Conservation (phyloP, 2,888 invertebrate genomes). For the Parnassius orleans region DNA sequence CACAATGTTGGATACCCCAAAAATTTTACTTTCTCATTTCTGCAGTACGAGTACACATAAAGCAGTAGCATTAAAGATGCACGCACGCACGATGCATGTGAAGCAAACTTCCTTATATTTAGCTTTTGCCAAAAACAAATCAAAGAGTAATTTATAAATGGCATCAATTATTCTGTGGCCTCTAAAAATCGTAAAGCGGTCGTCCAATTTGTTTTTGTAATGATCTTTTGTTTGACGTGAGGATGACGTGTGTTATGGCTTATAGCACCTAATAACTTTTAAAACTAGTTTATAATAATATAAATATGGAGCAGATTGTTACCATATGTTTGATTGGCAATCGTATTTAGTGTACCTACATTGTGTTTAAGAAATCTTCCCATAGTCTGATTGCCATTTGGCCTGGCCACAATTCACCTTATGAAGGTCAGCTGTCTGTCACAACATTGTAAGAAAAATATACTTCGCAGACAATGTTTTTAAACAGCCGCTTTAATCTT, state of each 20-base stretch:
- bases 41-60: too few relatives aligned
- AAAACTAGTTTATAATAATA: slow-evolving; percentile 14
- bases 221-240: background rate
- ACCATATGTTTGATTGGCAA: slow-evolving; percentile 14
- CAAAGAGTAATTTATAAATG: too few relatives aligned
- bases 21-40: too few relatives aligned
- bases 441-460: too few relatives aligned
- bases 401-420: background rate
- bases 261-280: slow-evolving; percentile 6
- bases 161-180: too few relatives aligned
- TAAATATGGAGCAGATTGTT: slow-evolving; percentile 22
- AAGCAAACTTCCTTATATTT: too few relatives aligned
- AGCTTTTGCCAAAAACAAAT: too few relatives aligned
- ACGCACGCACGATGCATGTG: too few relatives aligned
- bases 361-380: slow-evolving; percentile 8
- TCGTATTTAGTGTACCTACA: slow-evolving; percentile 1
- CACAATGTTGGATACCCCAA: too few relatives aligned
- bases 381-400: slow-evolving; percentile 8
- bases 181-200: slow-evolving; percentile 1
- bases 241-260: slow-evolving; percentile 2
- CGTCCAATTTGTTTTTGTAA: slow-evolving; percentile 1
- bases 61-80: too few relatives aligned
- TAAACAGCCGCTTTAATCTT: too few relatives aligned
- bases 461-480: too few relatives aligned
- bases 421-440: background rate